Base-by-base conservation (phyloP, 2,888 invertebrate genomes). In the Caenorhabditis sinica region DNA sequence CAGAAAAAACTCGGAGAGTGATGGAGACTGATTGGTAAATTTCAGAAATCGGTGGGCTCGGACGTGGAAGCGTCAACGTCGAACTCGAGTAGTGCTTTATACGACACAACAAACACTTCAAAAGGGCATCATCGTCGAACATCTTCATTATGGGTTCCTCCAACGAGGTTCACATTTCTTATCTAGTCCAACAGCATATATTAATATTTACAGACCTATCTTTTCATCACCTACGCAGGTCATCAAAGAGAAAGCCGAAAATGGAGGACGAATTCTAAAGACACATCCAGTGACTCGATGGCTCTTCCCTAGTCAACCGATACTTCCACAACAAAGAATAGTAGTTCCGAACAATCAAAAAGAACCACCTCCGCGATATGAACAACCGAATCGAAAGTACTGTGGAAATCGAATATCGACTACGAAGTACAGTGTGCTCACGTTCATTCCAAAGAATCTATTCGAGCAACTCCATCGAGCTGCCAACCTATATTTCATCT, bases 401-500 rank as follows among this genome's bases (percentile, higher is more conserved):
- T 95, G 96, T 90, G 95, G 95, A 93, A 97, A 97, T 93, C 93
- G 95, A 94, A 95, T 97, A 93, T 95, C 96, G 93, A 97, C 97
- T 93, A 97, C 97, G 75, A 97, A 98, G 94, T 98, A 98, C 93
- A 97, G 97, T 30, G 93, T 96, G 82, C 94, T 97, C 88, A 97
- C 96, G 90, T 98, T 98, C 94, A 94, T 98, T 93, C 98, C 98
- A 80, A 96, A 97, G 94, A 98, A 98, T 94, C 94, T 98, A 85
- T 95, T 97, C 93, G 97, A 98, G 94, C 91, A 98, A 94, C 97
- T 98, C 93, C 97, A 97, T 94, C 95, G 98, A 82, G 96, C 97
- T 92, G 98, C 98, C 87, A 98, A 98, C 94, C 95, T 98, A 93
- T 98, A 98, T 94, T 98, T 98, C 94, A 96, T 98, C 93, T 96